Base-by-base conservation (phyloP, 2,113 vertebrate genomes). In the Sula dactylatra region DNA sequence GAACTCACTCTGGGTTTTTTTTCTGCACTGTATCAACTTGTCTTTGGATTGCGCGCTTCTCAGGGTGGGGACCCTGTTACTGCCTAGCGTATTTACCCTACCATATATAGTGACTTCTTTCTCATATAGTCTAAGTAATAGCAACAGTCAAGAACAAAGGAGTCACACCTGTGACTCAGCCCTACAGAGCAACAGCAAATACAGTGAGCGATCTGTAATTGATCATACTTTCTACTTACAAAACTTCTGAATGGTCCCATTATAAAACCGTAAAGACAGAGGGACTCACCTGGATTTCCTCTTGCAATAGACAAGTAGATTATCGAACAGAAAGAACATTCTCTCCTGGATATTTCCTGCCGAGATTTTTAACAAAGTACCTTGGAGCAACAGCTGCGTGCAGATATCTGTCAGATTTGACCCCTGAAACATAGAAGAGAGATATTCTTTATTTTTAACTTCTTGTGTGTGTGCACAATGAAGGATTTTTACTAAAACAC, bases 301-400 rank as follows among this genome's bases (percentile, higher is more conserved):
- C 98, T 99, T 99, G 96, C 99, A 99, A 94, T 99, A 99, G 90
- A 99, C 99, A 27, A 99, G 97, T 49, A 99, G 98, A 97, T 99
- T 99, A 98, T 99, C 99, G 3, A 99, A 99, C n/a, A 99, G 98
- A 97, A 99, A 99, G 97, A 99, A 99, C 95, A 99, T 98, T 24
- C 99, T 98, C 89, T 99, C 99, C 95, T 99, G 99, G 95, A 99
- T 99, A 93, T 99, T 99, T 91, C 99, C 99, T 1, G 99, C 99
- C 4, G 99, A 99, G 97, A 99, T 99, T 98, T 99, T 99, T 86
- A 99, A 98, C 89, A 99, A 97, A 91, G 99, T 99, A 54, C 99
- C 99, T 82, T 99, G 99, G 21, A 99, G 99, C 54, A 99, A 98
- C 66, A 99, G 98, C 94, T 99, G 99, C 24, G 99, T 99, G 94